These are phyloP conservation scores for Cheirogaleus medius DNA, from an alignment of 2,113 vertebrate species.

Conservation along the genomic window DNA sequence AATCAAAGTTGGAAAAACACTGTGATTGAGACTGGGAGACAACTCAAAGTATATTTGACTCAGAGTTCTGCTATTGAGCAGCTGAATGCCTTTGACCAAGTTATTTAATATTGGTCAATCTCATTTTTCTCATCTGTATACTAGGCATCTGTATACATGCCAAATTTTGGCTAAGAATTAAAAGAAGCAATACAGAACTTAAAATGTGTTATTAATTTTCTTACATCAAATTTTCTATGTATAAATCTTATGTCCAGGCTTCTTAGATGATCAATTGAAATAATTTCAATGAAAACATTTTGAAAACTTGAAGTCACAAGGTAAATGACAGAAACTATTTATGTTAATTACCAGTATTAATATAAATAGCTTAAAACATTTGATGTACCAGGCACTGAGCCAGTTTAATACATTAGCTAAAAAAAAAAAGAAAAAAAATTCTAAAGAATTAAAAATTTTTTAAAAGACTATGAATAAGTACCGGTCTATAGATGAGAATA, in stretches of 20 bases:
- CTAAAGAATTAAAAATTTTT: background rate
- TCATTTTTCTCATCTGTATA: background rate
- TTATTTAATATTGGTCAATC: background rate
- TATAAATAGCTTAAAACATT: background rate
- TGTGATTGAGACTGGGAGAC: background rate
- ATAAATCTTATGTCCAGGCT: background rate
- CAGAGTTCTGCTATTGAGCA: background rate
- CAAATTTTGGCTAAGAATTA: background rate
- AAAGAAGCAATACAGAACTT: background rate
- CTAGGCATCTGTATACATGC: too few relatives aligned
- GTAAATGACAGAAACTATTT: constrained; percentile 1
- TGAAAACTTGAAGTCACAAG: background rate
- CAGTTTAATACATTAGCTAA: background rate
- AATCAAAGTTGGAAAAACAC: background rate
- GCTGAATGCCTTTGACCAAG: background rate
- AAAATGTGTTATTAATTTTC: background rate
- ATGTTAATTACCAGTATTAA: background rate
- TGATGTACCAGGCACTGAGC: background rate
- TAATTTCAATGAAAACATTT: constrained; percentile 10
- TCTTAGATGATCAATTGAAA: constrained; percentile 5
- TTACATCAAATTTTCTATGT: background rate
- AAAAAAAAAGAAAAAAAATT: background rate
- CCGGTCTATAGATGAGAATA: background rate
- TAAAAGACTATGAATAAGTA: background rate
- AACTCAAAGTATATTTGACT: background rate